Conservation (phyloP, 2,888 invertebrate species). For the Phalangium opilio region DNA sequence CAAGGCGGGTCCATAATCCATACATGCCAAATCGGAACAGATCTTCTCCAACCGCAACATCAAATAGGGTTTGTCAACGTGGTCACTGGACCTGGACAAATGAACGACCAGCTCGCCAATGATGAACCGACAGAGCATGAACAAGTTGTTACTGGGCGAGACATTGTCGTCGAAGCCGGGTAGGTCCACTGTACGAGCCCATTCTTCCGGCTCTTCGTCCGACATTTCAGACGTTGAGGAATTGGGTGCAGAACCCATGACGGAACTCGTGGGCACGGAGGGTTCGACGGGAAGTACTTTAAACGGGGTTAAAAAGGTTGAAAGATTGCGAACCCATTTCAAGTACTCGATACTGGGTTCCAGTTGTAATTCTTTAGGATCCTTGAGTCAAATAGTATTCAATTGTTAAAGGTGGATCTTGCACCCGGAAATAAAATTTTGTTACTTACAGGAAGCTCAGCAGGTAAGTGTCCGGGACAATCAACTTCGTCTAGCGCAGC, state of each 20-base stretch:
- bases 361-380: no score
- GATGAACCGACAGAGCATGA: conserved; percentile 50
- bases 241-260: conserved; percentile 26
- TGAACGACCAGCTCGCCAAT: conserved; percentile 54
- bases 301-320: no score
- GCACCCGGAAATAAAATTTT: no score
- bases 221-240: conserved; percentile 48
- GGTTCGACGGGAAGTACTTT: no score
- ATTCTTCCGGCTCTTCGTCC: conserved; percentile 55
- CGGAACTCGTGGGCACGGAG: no score
- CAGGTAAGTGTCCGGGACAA: no score
- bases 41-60: conserved; percentile 52
- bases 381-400: no score
- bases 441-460: no score
- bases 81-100: conserved; percentile 46
- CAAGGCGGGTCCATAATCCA: conserved; percentile 60
- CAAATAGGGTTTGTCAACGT: conserved; percentile 53
- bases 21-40: conserved; percentile 52
- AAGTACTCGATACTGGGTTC: no score
- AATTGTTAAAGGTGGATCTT: no score
- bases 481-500: no score
- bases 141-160: conserved; percentile 57
- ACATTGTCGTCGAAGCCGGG: conserved; percentile 70
- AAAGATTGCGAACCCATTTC: no score
- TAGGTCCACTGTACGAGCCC: conserved; percentile 56